A percentile compares a stretch with the other conserved stretches of the same genome.
Evolutionary conservation across 1,140 invertebrate species (phyloP).

Genomic region (Zelostemma sp.): DNA sequence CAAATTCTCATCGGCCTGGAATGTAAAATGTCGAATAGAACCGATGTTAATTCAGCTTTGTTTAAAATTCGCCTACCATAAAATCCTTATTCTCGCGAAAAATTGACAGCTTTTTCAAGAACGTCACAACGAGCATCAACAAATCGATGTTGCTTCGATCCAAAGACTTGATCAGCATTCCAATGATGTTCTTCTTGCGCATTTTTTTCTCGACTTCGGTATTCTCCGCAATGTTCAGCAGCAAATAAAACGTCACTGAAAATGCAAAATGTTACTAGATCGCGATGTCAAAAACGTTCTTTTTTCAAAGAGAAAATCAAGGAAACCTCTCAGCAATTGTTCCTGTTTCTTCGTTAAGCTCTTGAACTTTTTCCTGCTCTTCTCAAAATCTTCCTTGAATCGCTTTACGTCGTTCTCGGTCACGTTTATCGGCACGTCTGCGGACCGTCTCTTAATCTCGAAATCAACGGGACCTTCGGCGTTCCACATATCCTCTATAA

Average conservation of each 20-base stretch:
- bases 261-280: slow-evolving; percentile 32
- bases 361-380: slow-evolving; percentile 82
- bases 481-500: slow-evolving; percentile 65
- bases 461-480: slow-evolving; percentile 62
- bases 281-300: no score
- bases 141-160: slow-evolving; percentile 89
- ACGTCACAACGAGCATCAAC: slow-evolving; percentile 91
- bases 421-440: slow-evolving; percentile 48
- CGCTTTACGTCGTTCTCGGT: slow-evolving; percentile 70
- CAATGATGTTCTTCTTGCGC: slow-evolving; percentile 92
- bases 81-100: slow-evolving; percentile 95
- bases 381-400: slow-evolving; percentile 86
- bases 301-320: slow-evolving; percentile 11
- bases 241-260: slow-evolving; percentile 86
- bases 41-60: slow-evolving; percentile 16
- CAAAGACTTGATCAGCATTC: slow-evolving; percentile 88
- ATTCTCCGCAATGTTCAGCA: slow-evolving; percentile 96
- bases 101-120: slow-evolving; percentile 95
- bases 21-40: slow-evolving; percentile 10
- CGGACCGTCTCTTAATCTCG: slow-evolving; percentile 58
- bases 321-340: slow-evolving; percentile 82
- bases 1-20: slow-evolving; percentile 5
- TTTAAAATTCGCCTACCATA: slow-evolving; percentile 75
- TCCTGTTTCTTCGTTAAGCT: slow-evolving; percentile 92
- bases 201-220: slow-evolving; percentile 97